Evolutionary conservation across 2,113 vertebrate species (phyloP).

Genomic region (Eleginops maclovinus): DNA sequence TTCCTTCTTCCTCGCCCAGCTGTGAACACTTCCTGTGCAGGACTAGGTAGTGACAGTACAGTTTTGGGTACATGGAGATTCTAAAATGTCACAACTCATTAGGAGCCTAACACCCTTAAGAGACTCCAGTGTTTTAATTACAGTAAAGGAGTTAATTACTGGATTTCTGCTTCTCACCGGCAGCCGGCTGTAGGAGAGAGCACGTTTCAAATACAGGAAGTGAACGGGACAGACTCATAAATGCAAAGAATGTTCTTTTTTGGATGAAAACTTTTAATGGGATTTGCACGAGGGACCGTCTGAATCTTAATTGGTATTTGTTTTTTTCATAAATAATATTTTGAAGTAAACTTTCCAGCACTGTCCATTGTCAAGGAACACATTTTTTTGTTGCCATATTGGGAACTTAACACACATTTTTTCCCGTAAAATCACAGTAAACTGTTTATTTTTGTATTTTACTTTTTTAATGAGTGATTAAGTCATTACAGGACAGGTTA

Average conservation of each 20-base stretch:
- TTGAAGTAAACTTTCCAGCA: neutral
- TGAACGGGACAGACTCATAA: slow-evolving; percentile 10
- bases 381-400: no score
- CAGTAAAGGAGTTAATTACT: slow-evolving; percentile 90
- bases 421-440: no score
- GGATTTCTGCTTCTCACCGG: slow-evolving; percentile 59
- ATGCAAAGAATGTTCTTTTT: slow-evolving; percentile 10
- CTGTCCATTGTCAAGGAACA: no score
- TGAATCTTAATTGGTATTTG: neutral
- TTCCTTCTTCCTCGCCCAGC: slow-evolving; percentile 3
- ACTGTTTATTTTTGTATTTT: no score
- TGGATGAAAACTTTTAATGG: slow-evolving; percentile 42
- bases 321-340: neutral
- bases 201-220: slow-evolving; percentile 41
- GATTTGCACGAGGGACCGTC: neutral
- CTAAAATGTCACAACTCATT: slow-evolving; percentile 90
- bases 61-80: slow-evolving; percentile 82
- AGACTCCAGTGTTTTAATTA: slow-evolving; percentile 91
- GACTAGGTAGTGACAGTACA: slow-evolving; percentile 73
- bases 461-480: no score
- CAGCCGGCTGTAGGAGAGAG: slow-evolving; percentile 13
- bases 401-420: no score
- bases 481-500: no score
- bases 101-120: slow-evolving; percentile 82
- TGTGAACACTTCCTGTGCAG: slow-evolving; percentile 10